Base-by-base conservation (phyloP, 2,888 invertebrate genomes). In the Onchidella celtica region DNA sequence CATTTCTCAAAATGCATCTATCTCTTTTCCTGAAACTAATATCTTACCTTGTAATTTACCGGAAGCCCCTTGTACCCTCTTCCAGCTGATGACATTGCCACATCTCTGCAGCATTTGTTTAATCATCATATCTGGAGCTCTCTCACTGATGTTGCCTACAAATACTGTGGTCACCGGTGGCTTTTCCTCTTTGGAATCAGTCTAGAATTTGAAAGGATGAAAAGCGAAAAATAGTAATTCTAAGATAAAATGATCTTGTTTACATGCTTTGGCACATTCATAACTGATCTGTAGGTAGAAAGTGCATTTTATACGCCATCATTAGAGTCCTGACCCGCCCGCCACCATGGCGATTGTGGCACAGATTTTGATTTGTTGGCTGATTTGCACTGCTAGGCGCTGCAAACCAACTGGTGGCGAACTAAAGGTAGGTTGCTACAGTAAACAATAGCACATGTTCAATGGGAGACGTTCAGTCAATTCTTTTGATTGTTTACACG, bases 141-240 rank as follows among this genome's bases (percentile, higher is more conserved):
- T 96, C 88, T 98, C 97, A 91, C 97, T 97, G 81, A 99, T 98
- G 93, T 98, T 99, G 69, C 99, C 99, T 72, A 99, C 97, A 94
- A 99, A 99, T 2, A 99, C 98, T 0, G 99, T 99, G 55, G 99
- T 98, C 0, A 97, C 96, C 0, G 98, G 98, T 0, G 97, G 97
- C 83, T 93, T 93, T 69, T 93, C 92, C 65, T 86, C 87, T 82
- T 89, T 89, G 61, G 87, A 86, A 68, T 90, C 78, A 27, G 59
- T 85, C 87, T 89, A 79, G n/a, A n/a, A n/a, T n/a, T 11, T 83
- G 83, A 40, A 32, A 47, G n/a, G 27, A 27, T 29, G 3, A 9
- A 36, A 70, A 70, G 11, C 4, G 32, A 24, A 70, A n/a, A n/a
- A n/a, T n/a, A n/a, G n/a, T n/a, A n/a, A n/a, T n/a, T n/a, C n/a